Base-by-base conservation (phyloP, 2,113 vertebrate species). In the Antidorcas marsupialis region DNA sequence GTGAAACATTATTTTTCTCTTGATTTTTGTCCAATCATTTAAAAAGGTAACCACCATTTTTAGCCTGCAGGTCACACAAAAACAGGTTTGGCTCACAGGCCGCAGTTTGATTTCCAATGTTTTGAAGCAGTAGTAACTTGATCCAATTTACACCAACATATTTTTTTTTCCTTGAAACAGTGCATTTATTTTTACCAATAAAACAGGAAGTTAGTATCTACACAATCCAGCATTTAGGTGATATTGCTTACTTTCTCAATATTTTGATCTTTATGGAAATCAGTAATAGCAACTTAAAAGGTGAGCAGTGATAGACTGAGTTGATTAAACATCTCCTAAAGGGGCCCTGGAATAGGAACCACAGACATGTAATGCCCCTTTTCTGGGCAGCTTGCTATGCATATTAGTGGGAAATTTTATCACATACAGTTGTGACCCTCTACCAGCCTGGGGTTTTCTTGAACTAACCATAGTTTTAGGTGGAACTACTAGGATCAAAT, bases 251-350 rank as follows among this genome's bases (percentile, higher is more conserved):
- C 81, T 78, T 81, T 85, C 43, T 96, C 81, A 89, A 79, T 83
- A 90, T 74, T 93, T 85, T 85, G 27, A 85, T 88, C 36, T 71
- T 91, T 93, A 88, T 82, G 39, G 59, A 97, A 88, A 91, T 93
- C 82, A 97, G 39, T 88, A 50, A 88, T 1, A 90, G 62, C 64
- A 86, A 43, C 43, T 95, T 89, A 88, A 91, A 96, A 93, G 57
- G 25, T 91, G 33, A 79, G 50, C 17, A 85, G 23, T 52, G 52
- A 45, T 45, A 47, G 60, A 50, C 23, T 79, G 94, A 90, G 50
- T 74, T 91, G 43, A 52, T 59, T 93, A 96, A 81, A 89, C 4
- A 71, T 78, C 45, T 83, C 52, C 52, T 84, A 76, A 79, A 57
- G 21, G 82, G 82, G 67, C 23, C n/a, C 47, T 53, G 9, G n/a